Evolutionary conservation across 2,797 vertebrate species (phyloP).

Genomic region (Haliaeetus vocifer): DNA sequence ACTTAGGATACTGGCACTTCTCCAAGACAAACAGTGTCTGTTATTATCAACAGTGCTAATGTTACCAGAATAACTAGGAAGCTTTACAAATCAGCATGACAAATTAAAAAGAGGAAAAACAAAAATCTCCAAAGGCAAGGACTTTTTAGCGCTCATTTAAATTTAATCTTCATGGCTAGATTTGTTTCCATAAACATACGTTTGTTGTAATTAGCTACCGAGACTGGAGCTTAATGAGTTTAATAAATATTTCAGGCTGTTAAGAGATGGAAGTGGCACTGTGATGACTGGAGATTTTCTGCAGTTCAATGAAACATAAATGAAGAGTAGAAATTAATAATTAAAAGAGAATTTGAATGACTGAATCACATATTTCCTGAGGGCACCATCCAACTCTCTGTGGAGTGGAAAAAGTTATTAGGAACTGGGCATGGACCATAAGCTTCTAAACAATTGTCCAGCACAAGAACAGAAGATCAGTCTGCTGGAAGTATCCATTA

Average conservation of each 20-base stretch:
- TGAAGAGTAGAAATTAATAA: conserved; percentile 21
- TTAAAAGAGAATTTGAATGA: conserved; percentile 15
- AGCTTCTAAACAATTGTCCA: neutral
- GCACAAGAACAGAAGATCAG: neutral
- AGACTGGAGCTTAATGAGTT: conserved; percentile 48
- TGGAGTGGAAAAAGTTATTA: conserved; percentile 24
- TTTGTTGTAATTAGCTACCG: conserved; percentile 64
- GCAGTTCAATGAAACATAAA: conserved; percentile 18
- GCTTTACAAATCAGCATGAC: conserved; percentile 57
- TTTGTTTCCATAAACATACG: conserved; percentile 52
- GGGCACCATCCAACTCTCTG: neutral
- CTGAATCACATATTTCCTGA: conserved; percentile 3
- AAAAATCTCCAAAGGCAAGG: conserved; percentile 35
- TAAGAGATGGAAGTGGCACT: conserved; percentile 17
- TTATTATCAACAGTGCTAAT: conserved; percentile 58
- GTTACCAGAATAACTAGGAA: conserved; percentile 51
- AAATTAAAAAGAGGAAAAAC: conserved; percentile 62
- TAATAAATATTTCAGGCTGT: conserved; percentile 53
- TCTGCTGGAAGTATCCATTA: neutral
- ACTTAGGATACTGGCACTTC: conserved; percentile 38
- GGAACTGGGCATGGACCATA: conserved; percentile 2
- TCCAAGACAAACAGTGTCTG: conserved; percentile 54
- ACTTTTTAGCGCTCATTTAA: conserved; percentile 53
- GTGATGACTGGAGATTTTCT: neutral
- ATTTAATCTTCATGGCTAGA: conserved; percentile 52